These are phyloP conservation scores for Genyomyrus donnyi DNA, from an alignment of 2,113 vertebrate species.

Conservation along the genomic window DNA sequence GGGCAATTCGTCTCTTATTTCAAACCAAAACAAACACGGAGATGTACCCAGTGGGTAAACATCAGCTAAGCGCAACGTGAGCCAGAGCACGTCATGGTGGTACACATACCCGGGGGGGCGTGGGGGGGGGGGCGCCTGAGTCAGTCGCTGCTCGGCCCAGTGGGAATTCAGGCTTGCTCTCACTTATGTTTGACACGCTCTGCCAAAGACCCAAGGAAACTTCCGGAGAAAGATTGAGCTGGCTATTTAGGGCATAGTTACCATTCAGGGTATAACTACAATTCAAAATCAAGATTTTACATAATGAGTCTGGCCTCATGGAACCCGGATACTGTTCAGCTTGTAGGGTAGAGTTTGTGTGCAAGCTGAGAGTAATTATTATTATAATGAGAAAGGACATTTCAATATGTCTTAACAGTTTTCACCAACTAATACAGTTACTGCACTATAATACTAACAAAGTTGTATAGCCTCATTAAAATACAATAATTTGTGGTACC, in stretches of 20 bases:
- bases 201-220: neutral
- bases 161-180: neutral
- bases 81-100: too few relatives aligned
- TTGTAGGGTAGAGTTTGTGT: neutral
- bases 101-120: neutral
- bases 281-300: neutral
- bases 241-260: neutral
- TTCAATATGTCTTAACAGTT: neutral
- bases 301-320: neutral
- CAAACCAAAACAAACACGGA: conserved; percentile 20
- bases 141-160: neutral
- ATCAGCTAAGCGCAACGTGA: neutral
- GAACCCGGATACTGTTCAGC: neutral
- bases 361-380: neutral
- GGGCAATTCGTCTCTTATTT: neutral
- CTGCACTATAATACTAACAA: neutral
- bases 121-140: too few relatives aligned
- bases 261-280: neutral
- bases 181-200: neutral
- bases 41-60: neutral
- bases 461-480: neutral
- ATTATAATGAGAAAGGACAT: neutral
- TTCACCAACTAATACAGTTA: neutral
- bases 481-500: neutral
- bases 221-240: neutral